These are phyloP conservation scores for Labeo calbasu DNA, from an alignment of 2,797 vertebrate genomes.

Conservation along the genomic window DNA sequence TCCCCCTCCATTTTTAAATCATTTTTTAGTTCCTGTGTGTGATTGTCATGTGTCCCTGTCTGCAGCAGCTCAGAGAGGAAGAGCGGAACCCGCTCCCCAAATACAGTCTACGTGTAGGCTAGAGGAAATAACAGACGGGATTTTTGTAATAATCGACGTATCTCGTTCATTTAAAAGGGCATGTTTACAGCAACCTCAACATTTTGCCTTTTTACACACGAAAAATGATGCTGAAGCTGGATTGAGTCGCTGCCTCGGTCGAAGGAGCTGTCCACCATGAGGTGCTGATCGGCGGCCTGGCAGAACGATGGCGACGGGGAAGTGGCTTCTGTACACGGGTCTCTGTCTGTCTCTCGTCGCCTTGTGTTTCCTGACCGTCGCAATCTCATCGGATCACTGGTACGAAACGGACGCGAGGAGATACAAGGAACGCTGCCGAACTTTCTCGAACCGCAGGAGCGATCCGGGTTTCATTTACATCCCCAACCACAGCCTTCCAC, in stretches of 20 bases:
- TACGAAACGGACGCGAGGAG: conserved; percentile 89
- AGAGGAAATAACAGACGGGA: not conserved
- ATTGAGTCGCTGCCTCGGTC: conserved; percentile 33
- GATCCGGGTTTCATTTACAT: conserved; percentile 91
- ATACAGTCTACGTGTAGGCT: conserved; percentile 3
- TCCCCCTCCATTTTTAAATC: not conserved
- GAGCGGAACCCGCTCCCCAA: conserved; percentile 15
- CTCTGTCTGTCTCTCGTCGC: conserved; percentile 87
- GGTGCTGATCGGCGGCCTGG: conserved; percentile 50
- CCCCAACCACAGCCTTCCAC: conserved; percentile 88
- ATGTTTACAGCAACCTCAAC: not conserved
- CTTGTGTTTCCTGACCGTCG: conserved; percentile 87
- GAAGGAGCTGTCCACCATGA: conserved; percentile 55
- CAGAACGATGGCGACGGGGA: conserved; percentile 85
- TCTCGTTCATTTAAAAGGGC: not conserved
- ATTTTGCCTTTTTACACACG: not conserved
- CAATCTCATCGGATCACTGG: conserved; percentile 90
- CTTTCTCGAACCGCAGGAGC: conserved; percentile 83
- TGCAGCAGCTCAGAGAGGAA: conserved; percentile 30
- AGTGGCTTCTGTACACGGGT: conserved; percentile 86
- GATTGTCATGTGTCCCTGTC: conserved; percentile 41
- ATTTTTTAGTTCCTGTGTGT: conserved; percentile 2
- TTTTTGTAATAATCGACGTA: not conserved
- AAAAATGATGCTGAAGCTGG: conserved; percentile 6
- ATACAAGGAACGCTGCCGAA: conserved; percentile 87